phyloP scores from a whole-genome alignment of 2,113 vertebrate species.

The Acanthisitta chloris region DNA sequence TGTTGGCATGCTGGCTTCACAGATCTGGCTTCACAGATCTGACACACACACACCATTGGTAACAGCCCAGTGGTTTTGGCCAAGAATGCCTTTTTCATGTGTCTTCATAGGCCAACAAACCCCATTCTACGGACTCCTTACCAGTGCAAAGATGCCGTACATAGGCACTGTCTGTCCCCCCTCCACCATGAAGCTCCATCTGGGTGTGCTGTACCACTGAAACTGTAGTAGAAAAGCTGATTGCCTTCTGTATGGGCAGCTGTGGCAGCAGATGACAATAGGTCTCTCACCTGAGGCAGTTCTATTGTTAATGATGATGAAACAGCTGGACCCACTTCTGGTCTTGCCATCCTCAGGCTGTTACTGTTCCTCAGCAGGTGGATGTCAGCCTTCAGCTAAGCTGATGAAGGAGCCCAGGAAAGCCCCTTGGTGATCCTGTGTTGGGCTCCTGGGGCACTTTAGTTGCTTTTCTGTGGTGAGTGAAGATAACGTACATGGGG shows the following conservation, averaged over 20 bases:
- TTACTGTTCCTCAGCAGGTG: not conserved
- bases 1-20: not conserved
- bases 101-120: not conserved
- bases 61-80: not conserved
- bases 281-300: not conserved
- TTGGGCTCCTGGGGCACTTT: accelerated
- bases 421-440: accelerated
- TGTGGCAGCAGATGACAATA: not conserved
- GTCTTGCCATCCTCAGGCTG: not conserved
- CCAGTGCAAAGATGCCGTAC: accelerated
- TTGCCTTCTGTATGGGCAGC: not conserved
- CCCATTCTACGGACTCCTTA: not conserved
- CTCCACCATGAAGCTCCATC: accelerated
- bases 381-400: not conserved
- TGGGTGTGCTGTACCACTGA: not conserved
- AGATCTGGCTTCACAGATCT: not conserved
- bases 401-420: not conserved
- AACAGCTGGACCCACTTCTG: not conserved
- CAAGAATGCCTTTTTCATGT: not conserved
- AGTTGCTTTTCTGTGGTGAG: not conserved
- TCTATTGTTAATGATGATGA: not conserved
- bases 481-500: accelerated
- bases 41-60: not conserved
- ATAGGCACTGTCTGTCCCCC: accelerated
- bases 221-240: not conserved